phyloP scores from a whole-genome alignment of 2,797 vertebrate genomes.

The Caiman crocodilus region DNA sequence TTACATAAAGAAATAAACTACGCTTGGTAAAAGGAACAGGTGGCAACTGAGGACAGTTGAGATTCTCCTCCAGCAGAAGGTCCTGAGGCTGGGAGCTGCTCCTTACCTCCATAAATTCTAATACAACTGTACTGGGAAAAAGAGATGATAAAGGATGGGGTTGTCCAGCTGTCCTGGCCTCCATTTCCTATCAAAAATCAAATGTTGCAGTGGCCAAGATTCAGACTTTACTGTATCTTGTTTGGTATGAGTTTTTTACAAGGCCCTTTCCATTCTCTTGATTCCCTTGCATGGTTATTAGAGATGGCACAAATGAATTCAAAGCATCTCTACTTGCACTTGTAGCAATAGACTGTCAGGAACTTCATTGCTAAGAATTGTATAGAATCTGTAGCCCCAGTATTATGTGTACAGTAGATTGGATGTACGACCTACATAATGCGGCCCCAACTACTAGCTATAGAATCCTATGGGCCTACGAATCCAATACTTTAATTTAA shows the following conservation, averaged over 20 bases:
- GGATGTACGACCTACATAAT: background rate
- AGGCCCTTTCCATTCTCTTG: background rate
- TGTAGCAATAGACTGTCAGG: background rate
- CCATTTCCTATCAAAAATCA: background rate
- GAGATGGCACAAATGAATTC: background rate
- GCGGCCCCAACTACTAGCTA: fast-evolving
- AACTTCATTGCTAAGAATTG: background rate
- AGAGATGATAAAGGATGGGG: fast-evolving
- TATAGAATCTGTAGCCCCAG: background rate
- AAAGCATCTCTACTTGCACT: background rate
- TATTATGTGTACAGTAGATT: background rate
- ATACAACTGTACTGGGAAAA: background rate
- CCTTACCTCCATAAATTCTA: fast-evolving
- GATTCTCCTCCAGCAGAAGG: background rate
- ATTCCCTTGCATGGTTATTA: fast-evolving
- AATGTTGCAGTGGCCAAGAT: background rate
- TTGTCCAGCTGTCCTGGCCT: background rate
- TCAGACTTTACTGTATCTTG: fast-evolving
- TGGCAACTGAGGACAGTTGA: background rate
- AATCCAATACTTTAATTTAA: no score
- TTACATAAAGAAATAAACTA: background rate
- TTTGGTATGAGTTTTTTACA: background rate
- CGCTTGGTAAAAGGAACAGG: background rate
- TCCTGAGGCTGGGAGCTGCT: background rate
- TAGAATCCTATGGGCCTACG: background rate